Conservation (phyloP, 2,797 vertebrate species). For the Pelobates cultripes region DNA sequence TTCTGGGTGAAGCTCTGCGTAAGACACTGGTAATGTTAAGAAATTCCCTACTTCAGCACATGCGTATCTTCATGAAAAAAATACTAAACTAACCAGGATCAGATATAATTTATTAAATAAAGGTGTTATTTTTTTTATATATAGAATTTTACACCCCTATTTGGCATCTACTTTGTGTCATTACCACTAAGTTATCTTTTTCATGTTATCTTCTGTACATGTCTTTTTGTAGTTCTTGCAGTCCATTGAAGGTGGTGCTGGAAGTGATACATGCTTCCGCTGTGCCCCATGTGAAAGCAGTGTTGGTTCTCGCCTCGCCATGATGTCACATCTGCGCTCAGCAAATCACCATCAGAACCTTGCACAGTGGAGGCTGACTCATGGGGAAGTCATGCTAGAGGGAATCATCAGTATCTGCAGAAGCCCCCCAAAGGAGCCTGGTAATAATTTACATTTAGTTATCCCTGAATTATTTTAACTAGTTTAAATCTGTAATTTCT, state of each 20-base stretch:
- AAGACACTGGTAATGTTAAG: too few relatives aligned
- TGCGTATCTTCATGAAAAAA: background rate
- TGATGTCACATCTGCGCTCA: constrained; percentile 66
- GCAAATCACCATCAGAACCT: constrained; percentile 65
- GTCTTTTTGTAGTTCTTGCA: constrained; percentile 63
- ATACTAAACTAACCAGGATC: background rate
- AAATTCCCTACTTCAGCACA: background rate
- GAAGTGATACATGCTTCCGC: constrained; percentile 61
- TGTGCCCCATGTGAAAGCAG: constrained; percentile 65
- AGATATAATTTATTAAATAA: background rate
- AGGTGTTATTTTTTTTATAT: background rate
- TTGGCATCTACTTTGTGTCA: background rate
- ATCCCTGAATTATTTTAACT: background rate
- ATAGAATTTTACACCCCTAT: too few relatives aligned
- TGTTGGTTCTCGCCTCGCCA: constrained; percentile 59
- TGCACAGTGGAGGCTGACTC: constrained; percentile 65
- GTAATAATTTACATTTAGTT: constrained; percentile 41
- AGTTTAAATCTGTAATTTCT: background rate
- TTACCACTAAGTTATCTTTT: background rate
- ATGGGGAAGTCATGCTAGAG: constrained; percentile 62
- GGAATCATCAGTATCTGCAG: constrained; percentile 63
- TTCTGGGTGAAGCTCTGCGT: too few relatives aligned
- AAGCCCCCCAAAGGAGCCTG: constrained; percentile 48
- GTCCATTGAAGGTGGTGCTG: constrained; percentile 62
- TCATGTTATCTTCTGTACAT: constrained; percentile 2